These are phyloP conservation scores for Pristionchus fissidentatus DNA, from an alignment of 2,888 invertebrate genomes.

Conservation along the genomic window DNA sequence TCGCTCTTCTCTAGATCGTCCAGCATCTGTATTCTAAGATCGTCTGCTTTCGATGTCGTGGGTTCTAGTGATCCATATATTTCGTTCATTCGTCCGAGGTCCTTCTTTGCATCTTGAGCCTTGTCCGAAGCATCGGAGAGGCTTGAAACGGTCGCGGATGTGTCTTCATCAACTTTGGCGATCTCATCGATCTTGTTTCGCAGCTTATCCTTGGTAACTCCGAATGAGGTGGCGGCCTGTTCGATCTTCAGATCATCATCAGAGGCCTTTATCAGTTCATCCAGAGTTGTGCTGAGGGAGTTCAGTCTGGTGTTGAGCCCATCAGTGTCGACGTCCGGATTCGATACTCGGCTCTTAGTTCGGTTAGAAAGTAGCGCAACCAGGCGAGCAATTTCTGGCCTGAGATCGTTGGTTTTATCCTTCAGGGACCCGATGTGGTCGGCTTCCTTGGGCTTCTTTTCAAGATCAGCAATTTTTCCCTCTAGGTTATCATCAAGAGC, in stretches of 20 bases:
- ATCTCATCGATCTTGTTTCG: neutral
- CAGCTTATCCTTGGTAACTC: conserved; percentile 9
- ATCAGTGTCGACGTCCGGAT: neutral
- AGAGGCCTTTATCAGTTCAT: neutral
- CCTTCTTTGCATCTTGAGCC: neutral
- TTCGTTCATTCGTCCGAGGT: conserved; percentile 26
- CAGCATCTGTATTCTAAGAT: conserved; percentile 47
- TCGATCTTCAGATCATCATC: conserved; percentile 10
- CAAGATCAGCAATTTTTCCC: conserved; percentile 5
- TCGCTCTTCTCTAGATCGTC: neutral
- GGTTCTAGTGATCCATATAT: neutral
- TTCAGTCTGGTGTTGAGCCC: neutral
- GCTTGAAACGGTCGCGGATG: neutral
- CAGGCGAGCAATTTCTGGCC: neutral
- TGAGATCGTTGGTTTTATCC: neutral
- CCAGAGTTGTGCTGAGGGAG: neutral
- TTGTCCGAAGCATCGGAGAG: neutral
- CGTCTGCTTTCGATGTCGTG: conserved; percentile 49
- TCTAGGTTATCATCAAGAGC: neutral
- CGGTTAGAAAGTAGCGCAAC: neutral
- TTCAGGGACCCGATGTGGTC: neutral
- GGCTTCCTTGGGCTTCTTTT: neutral
- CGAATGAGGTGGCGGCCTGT: conserved; percentile 1
- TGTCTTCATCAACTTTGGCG: conserved; percentile 9
- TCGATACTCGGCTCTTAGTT: neutral